Base-by-base conservation (phyloP, 2,888 invertebrate species). In the Leptura quadrifasciata region DNA sequence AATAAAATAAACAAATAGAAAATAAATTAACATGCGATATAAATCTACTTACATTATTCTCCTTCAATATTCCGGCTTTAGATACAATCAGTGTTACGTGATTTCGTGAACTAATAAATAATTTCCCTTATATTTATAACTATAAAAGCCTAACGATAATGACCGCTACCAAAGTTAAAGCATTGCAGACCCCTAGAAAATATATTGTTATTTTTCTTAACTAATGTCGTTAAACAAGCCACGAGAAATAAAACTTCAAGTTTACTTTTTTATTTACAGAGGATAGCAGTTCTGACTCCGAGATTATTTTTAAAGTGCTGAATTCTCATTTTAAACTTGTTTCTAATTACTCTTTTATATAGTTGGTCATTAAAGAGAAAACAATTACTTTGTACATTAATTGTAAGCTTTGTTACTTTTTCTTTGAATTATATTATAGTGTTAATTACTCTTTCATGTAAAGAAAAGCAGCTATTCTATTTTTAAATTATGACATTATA, bases 261-360 rank as follows among this genome's bases (percentile, higher is more conserved):
- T 39, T 39, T 39, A 63, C 18, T 63, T 31, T 63, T 63, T 63
- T 47, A 47, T 47, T 47, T 47, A 47, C 47, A 47, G 47, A 47
- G 47, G n/a, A 47, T n/a, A 47, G 5, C 47, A 47, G n/a, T 5
- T 47, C 47, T 47, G n/a, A 47, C 61, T 21, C n/a, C 27, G 31
- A 31, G 61, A 61, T 63, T 63, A 35, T 39, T 58, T 21, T 67
- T 24, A 67, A 67, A 24, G 24, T 21, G 67, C 31, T 67, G 67
- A 67, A 67, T 27, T 67, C 54, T 67, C 52, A 55, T 67, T 67
- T 54, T 55, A 67, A 67, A 67, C 21, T 52, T 67, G 18, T 52
- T 67, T 47, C 55, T 54, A 54, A 67, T 67, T 67, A 54, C 67
- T 54, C 18, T 52, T 20, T 47, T 24, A 31, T 24, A 18, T 63